Evolutionary conservation across 2,113 vertebrate species (phyloP), one percentile per base, ranked within the genome.

Genomic region (Phalacrocorax brasilianus): DNA sequence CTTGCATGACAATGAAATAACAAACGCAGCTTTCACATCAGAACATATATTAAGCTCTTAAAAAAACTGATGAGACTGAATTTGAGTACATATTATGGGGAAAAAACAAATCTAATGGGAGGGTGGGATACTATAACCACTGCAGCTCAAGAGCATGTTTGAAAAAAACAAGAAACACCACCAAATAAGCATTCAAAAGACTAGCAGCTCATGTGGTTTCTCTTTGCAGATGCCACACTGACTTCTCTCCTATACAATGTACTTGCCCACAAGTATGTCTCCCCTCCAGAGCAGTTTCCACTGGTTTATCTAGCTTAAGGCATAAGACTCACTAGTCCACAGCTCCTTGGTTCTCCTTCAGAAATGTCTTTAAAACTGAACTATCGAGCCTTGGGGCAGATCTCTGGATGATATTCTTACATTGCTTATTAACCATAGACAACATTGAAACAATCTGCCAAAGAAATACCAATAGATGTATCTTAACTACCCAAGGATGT

Each of bases 41-140:
- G 38, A 72, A 45, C 16, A 18, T 3, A 14, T 12, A 68, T 14
- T 38, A 14, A 66, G 19, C 49, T 88, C 71, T 65, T 76, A 66
- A 73, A 14, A 89, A 73, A 85, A 68, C 40, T 5, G 9, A 15
- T 12, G 11, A 76, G 26, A 61, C 5, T 35, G 52, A 55, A 33
- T 32, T 7, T 3, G 0, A 45, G 12, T 40, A 49, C 0, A 4
- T 27, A 55, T 28, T 65, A 14, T 5, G 5, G 80, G 17, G 6
- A 5, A 28, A 24, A 56, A 81, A 38, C 53, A 40, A 30, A 55
- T 2, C 40, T n/a, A 8, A 23, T 30, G 12, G 42, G 23, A 63
- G 20, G 9, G 35, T 44, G 21, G 9, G 40, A 80, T 21, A 68
- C n/a, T 32, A 20, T 22, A 76, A 72, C 52, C 7, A 44, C 4